Evolutionary conservation across 2,888 invertebrate genomes (phyloP).

Genomic region (Apodemia duryi): DNA sequence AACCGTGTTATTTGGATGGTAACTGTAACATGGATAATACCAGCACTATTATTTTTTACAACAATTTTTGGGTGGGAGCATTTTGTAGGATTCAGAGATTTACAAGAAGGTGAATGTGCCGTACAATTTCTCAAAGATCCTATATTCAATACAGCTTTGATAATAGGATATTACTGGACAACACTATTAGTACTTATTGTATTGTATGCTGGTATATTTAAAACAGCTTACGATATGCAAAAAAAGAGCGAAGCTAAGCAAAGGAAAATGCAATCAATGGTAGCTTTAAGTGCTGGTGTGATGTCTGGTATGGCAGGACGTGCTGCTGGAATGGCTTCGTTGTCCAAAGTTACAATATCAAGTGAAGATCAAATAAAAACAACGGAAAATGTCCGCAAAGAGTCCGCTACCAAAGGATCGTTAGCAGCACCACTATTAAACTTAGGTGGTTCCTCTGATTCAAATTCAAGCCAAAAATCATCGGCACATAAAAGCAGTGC

Average conservation of each 20-base stretch:
- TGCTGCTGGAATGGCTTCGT: conserved; percentile 91
- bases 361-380: conserved; percentile 85
- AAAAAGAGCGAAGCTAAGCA: conserved; percentile 98
- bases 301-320: conserved; percentile 95
- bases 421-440: conserved; percentile 61
- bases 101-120: conserved; percentile 93
- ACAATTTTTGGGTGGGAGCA: conserved; percentile 99
- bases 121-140: conserved; percentile 99
- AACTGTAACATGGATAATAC: conserved; percentile 97
- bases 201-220: conserved; percentile 97
- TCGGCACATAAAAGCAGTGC: conserved; percentile 79
- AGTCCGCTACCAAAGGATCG: conserved; percentile 60
- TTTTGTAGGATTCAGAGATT: conserved; percentile 94
- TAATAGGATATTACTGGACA: conserved; percentile 98
- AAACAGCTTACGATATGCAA: conserved; percentile 98
- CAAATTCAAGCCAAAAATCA: conserved; percentile 81
- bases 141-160: conserved; percentile 97
- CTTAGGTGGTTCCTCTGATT: conserved; percentile 75
- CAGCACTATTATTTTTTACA: conserved; percentile 96
- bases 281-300: conserved; percentile 92
- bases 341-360: conserved; percentile 86
- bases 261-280: conserved; percentile 96
- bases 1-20: conserved; percentile 97
- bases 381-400: conserved; percentile 59
- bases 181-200: conserved; percentile 96